Evolutionary conservation across 2,113 vertebrate genomes (phyloP).

Genomic region (human): DNA sequence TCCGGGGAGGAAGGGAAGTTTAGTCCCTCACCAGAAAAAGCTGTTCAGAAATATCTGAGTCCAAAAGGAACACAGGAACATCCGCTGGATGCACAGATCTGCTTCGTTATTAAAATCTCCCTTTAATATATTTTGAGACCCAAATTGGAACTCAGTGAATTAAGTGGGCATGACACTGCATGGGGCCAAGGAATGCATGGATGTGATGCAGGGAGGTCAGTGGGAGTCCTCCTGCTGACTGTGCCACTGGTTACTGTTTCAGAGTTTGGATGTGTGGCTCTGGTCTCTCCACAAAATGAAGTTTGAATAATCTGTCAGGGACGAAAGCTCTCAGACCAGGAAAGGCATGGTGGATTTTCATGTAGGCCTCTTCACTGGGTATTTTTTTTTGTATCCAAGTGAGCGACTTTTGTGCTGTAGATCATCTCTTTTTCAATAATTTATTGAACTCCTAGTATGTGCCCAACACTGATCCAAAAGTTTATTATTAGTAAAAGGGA

Average conservation of each 20-base stretch:
- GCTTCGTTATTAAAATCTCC: conserved; percentile 49
- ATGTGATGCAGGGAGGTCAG: not conserved
- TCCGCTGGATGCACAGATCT: not conserved
- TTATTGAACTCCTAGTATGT: not conserved
- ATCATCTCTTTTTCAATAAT: not conserved
- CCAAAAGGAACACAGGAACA: not conserved
- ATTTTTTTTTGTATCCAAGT: not conserved
- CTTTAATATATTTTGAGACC: conserved; percentile 29
- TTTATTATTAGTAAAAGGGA: not conserved
- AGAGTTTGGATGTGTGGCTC: not conserved
- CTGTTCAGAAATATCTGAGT: conserved; percentile 46
- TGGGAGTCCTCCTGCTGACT: not conserved
- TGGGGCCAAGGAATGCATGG: not conserved
- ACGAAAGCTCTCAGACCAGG: not conserved
- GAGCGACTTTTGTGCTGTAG: not conserved
- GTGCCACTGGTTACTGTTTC: not conserved
- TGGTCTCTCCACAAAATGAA: not conserved
- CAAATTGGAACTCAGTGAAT: conserved; percentile 29
- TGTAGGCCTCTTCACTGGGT: not conserved
- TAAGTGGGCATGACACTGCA: conserved; percentile 8
- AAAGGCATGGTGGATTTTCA: not conserved
- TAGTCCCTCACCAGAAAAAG: not conserved
- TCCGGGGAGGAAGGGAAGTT: not conserved
- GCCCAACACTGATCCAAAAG: not conserved
- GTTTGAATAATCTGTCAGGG: not conserved